phyloP scores from a whole-genome alignment of 2,888 invertebrate genomes.

The Zeuzera pyrina region DNA sequence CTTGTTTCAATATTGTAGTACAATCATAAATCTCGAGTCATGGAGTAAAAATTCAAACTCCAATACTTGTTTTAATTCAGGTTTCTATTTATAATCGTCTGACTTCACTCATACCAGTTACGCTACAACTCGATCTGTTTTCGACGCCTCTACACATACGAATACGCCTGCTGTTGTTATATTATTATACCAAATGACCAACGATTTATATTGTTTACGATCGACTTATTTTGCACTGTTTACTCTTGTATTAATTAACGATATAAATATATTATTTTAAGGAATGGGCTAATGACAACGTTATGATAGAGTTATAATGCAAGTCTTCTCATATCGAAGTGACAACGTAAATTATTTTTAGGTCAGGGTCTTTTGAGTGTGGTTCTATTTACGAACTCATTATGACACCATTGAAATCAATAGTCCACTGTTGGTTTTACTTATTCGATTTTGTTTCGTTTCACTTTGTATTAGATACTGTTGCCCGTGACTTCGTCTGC shows the following conservation, averaged over 20 bases:
- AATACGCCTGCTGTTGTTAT: constrained; percentile 27
- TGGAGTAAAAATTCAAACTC: constrained; percentile 37
- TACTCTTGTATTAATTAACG: no score
- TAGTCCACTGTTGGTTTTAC: constrained; percentile 3
- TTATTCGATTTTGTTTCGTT: constrained; percentile 2
- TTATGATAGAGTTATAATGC: no score
- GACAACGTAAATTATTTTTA: constrained; percentile 5
- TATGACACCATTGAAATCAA: constrained; percentile 9
- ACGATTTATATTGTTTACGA: not conserved
- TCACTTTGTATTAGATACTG: no score
- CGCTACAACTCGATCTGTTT: constrained; percentile 28
- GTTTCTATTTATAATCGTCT: constrained; percentile 54
- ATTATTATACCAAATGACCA: constrained; percentile 32
- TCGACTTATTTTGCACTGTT: no score
- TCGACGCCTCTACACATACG: constrained; percentile 27
- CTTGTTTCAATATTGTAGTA: constrained; percentile 19
- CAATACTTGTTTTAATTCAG: constrained; percentile 35
- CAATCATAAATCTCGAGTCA: constrained; percentile 35
- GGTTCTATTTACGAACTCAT: constrained; percentile 8
- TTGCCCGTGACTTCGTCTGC: no score
- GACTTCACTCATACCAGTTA: constrained; percentile 40
- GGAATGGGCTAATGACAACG: no score
- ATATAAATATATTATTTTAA: no score
- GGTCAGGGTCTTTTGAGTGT: constrained; percentile 10
- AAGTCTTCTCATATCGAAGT: no score